Percentiles rank a stretch among this genome's conserved stretches.
These are phyloP conservation scores for Heliconius aoede DNA, from an alignment of 2,888 invertebrate genomes.

Conservation along the genomic window DNA sequence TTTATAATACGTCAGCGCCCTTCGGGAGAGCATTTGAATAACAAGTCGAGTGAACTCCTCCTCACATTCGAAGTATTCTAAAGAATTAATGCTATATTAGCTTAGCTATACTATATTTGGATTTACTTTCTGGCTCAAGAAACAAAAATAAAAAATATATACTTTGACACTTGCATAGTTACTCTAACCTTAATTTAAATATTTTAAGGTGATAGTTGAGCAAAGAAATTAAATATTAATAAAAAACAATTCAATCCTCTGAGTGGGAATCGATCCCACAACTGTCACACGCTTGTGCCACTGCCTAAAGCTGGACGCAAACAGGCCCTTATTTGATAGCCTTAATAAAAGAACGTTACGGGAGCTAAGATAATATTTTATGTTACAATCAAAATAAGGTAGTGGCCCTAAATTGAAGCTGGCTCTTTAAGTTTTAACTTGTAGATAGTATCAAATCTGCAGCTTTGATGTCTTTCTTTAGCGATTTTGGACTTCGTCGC, in stretches of 20 bases:
- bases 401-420: constrained; percentile 33
- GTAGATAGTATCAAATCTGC: constrained; percentile 39
- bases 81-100: constrained; percentile 22
- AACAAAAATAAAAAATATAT: background rate
- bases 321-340: background rate
- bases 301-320: too few relatives aligned
- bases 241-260: too few relatives aligned
- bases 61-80: constrained; percentile 36
- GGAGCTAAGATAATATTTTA: constrained; percentile 15
- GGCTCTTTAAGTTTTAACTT: constrained; percentile 31
- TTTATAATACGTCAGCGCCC: constrained; percentile 51
- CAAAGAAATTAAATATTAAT: too few relatives aligned
- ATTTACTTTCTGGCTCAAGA: constrained; percentile 1
- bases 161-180: background rate
- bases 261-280: too few relatives aligned
- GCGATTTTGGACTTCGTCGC: constrained; percentile 68
- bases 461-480: constrained; percentile 69
- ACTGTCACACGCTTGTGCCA: too few relatives aligned
- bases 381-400: constrained; percentile 22
- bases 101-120: constrained; percentile 4
- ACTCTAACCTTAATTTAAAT: background rate
- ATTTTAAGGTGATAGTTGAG: too few relatives aligned
- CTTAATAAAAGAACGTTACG: background rate
- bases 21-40: constrained; percentile 46
- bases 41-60: constrained; percentile 47